phyloP scores from a whole-genome alignment of 2,888 invertebrate genomes.

The Drosophila nr. perissopoda region DNA sequence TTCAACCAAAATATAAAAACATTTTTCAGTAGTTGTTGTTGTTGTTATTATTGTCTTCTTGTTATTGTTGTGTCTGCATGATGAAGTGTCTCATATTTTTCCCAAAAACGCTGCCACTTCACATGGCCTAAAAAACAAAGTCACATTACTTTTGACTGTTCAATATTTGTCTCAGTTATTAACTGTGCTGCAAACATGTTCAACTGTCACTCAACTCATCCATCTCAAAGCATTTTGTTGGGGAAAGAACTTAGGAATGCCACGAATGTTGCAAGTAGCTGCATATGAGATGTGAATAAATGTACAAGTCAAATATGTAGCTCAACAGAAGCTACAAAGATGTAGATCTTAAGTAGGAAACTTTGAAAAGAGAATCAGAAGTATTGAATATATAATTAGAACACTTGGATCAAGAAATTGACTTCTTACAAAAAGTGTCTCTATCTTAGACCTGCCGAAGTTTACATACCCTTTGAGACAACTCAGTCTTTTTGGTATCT shows the following conservation, averaged over 20 bases:
- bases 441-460: not conserved
- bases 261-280: conserved; percentile 2
- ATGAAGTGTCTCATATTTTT: conserved; percentile 18
- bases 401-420: fast-evolving
- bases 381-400: not conserved
- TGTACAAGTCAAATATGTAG: not conserved
- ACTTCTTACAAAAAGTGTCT: not conserved
- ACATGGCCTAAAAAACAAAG: conserved; percentile 33
- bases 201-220: conserved; percentile 26
- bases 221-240: not conserved
- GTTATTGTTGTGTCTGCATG: conserved; percentile 21
- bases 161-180: conserved; percentile 48
- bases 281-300: not conserved
- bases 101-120: conserved; percentile 20
- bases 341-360: not conserved
- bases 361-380: not conserved
- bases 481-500: not conserved
- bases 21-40: conserved; percentile 37
- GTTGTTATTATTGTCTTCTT: conserved; percentile 12
- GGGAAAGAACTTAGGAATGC: conserved; percentile 5
- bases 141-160: conserved; percentile 24
- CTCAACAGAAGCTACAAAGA: conserved; percentile 13
- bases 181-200: conserved; percentile 46
- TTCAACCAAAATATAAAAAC: conserved; percentile 23
- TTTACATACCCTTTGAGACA: not conserved